These are phyloP conservation scores for Sarcophaga bullata DNA, from an alignment of 1,140 invertebrate species.

Conservation along the genomic window DNA sequence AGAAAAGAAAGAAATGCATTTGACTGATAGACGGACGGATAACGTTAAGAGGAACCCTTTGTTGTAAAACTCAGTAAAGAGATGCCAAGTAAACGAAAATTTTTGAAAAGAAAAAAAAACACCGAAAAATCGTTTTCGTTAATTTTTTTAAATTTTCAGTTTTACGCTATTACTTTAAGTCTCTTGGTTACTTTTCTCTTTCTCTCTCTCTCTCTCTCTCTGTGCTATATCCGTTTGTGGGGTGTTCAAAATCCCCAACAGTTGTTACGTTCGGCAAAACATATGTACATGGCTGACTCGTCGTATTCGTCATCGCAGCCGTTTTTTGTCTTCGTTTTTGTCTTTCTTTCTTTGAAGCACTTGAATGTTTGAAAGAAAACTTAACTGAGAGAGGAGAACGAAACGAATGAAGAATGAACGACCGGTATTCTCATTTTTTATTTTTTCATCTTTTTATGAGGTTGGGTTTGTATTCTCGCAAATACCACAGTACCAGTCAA, in stretches of 20 bases:
- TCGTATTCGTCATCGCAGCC: background rate
- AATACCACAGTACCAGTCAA: conserved; percentile 32
- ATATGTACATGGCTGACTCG: background rate
- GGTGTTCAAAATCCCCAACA: background rate
- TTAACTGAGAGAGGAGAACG: background rate
- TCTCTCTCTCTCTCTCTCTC: no score
- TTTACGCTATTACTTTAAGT: no score
- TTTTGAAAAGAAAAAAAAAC: no score
- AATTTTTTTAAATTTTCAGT: no score
- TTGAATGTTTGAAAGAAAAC: background rate
- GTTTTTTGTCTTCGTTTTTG: background rate
- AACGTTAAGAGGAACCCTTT: no score
- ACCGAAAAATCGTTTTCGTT: no score
- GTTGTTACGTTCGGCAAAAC: background rate
- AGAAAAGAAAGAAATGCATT: no score
- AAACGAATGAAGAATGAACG: conserved; percentile 5
- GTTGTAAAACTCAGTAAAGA: no score
- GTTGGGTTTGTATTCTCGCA: conserved; percentile 32
- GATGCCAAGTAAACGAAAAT: no score
- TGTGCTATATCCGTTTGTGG: background rate
- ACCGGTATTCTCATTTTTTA: conserved; percentile 30
- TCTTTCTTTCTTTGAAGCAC: background rate
- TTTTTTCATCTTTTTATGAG: conserved; percentile 24
- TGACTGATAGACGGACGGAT: no score
- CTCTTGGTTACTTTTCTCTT: no score